Percentiles rank a stretch among this genome's conserved stretches.
phyloP scores from a whole-genome alignment of 2,113 vertebrate genomes.

The Cynoglossus semilaevis region DNA sequence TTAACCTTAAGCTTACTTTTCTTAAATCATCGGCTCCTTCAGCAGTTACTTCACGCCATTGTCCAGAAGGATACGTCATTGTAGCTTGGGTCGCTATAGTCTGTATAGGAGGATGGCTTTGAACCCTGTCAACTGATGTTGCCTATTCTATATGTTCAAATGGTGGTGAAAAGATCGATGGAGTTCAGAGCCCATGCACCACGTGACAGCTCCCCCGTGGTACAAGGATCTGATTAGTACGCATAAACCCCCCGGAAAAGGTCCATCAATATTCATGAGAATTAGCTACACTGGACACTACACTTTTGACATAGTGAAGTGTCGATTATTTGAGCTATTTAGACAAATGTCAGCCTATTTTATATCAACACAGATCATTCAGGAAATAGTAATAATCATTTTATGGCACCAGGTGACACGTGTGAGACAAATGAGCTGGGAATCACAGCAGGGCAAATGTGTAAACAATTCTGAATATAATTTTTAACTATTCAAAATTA shows the following conservation, averaged over 20 bases:
- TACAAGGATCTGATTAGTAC: constrained; percentile 52
- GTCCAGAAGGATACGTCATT: too few relatives aligned
- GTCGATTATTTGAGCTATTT: constrained; percentile 16
- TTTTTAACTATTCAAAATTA: too few relatives aligned
- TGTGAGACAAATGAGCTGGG: neutral
- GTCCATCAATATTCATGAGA: constrained; percentile 52
- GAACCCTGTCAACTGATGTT: constrained; percentile 21
- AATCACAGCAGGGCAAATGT: too few relatives aligned
- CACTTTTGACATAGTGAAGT: neutral
- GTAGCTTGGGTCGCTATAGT: constrained; percentile 5
- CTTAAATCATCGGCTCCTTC: neutral
- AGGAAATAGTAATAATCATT: neutral
- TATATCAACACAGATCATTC: constrained; percentile 1
- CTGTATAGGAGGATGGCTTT: constrained; percentile 24
- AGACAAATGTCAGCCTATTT: neutral
- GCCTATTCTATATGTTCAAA: constrained; percentile 18
- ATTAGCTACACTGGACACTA: constrained; percentile 14
- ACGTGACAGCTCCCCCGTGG: constrained; percentile 45
- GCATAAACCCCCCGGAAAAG: constrained; percentile 36
- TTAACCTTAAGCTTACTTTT: constrained; percentile 6
- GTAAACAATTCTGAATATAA: too few relatives aligned
- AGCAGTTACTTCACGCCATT: too few relatives aligned
- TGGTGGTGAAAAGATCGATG: constrained; percentile 43
- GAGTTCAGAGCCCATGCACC: constrained; percentile 33
- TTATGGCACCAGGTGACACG: neutral